Conservation (phyloP, 1,140 invertebrate species). For the Tetraneura akinire region DNA sequence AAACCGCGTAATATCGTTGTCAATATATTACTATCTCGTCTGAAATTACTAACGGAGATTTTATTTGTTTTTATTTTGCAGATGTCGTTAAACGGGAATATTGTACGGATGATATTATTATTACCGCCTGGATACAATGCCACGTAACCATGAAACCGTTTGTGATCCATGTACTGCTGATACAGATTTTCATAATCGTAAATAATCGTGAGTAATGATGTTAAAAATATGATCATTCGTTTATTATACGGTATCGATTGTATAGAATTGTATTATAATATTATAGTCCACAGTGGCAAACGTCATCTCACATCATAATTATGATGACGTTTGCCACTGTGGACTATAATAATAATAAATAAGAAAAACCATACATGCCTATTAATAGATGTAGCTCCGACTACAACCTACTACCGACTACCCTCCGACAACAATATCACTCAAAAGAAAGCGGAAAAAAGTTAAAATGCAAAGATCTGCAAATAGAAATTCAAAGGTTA, state of each 20-base stretch:
- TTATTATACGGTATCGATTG: not conserved
- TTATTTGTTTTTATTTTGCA: conserved; percentile 4
- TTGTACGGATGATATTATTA: not conserved
- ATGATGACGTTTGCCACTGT: no score
- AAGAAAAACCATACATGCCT: no score
- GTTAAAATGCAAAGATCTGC: no score
- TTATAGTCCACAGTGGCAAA: no score
- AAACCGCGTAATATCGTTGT: not conserved
- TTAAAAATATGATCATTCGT: not conserved
- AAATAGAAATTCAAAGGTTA: no score
- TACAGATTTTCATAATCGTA: conserved; percentile 22
- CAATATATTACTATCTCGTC: no score
- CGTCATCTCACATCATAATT: no score
- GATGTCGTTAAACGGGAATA: conserved; percentile 3
- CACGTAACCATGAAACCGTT: conserved; percentile 39
- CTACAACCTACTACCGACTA: no score
- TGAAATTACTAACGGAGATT: not conserved
- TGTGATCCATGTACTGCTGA: conserved; percentile 29
- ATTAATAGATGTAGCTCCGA: no score
- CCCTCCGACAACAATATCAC: no score
- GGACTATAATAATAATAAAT: no score
- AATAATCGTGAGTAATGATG: conserved; percentile 4
- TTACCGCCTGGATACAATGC: conserved; percentile 18
- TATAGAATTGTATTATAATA: not conserved
- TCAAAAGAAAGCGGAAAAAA: no score